phyloP scores from a whole-genome alignment of 1,140 invertebrate genomes.

The Drosophila serrata region DNA sequence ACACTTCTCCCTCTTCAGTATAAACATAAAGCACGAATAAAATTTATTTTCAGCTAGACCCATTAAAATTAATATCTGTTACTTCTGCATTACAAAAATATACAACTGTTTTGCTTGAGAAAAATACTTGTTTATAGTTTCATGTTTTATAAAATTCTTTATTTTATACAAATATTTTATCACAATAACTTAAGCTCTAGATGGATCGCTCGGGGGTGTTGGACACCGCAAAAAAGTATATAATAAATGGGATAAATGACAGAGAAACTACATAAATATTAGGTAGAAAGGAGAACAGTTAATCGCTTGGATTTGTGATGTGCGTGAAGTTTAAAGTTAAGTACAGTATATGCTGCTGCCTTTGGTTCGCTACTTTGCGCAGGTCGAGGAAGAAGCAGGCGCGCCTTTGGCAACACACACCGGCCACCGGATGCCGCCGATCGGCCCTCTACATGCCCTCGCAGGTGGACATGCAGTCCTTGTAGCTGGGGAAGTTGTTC shows the following conservation, averaged over 20 bases:
- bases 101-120: not conserved
- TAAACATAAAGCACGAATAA: not conserved
- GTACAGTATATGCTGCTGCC: conserved; percentile 59
- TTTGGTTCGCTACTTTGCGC: conserved; percentile 59
- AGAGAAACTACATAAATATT: conserved; percentile 76
- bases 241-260: conserved; percentile 59
- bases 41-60: not conserved
- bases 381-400: conserved; percentile 54
- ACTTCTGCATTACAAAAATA: not conserved
- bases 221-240: conserved; percentile 46
- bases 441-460: conserved; percentile 79
- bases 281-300: conserved; percentile 59
- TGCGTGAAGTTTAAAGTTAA: conserved; percentile 36
- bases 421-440: conserved; percentile 22
- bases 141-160: conserved; percentile 37
- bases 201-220: conserved; percentile 49
- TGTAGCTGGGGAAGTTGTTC: conserved; percentile 88
- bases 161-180: conserved; percentile 69
- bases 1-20: not conserved
- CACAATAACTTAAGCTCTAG: conserved; percentile 76
- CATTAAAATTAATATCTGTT: too few relatives aligned
- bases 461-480: conserved; percentile 86
- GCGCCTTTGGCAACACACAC: conserved; percentile 78
- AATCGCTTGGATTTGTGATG: conserved; percentile 43
- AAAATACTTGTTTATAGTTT: not conserved